phyloP scores from a whole-genome alignment of 2,888 invertebrate species.

The Dyspetes luteomarginatus region DNA sequence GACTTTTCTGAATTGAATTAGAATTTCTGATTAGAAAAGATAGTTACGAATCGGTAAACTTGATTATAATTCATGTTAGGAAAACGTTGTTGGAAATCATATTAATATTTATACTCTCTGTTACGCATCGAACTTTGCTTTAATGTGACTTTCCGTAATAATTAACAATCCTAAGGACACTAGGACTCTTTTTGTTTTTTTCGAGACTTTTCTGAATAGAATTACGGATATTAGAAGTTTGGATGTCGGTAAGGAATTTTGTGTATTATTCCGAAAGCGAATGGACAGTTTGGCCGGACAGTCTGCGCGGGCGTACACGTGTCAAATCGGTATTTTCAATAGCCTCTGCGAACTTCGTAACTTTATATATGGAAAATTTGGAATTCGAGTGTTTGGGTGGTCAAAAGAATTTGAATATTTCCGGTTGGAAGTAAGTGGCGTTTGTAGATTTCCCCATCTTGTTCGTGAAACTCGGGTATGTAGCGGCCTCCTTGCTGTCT shows the following conservation, averaged over 20 bases:
- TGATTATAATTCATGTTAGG: constrained; percentile 47
- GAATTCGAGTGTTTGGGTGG: constrained; percentile 72
- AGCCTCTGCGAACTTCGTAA: constrained; percentile 64
- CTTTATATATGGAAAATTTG: constrained; percentile 34
- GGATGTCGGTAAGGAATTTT: constrained; percentile 11
- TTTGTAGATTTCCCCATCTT: constrained; percentile 41
- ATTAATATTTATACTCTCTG: neutral
- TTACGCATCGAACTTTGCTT: constrained; percentile 1
- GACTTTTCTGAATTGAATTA: too few relatives aligned
- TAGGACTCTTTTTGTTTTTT: too few relatives aligned
- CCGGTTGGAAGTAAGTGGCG: constrained; percentile 47
- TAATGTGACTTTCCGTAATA: too few relatives aligned
- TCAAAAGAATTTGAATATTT: constrained; percentile 80
- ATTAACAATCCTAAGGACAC: too few relatives aligned
- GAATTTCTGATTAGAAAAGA: constrained; percentile 62
- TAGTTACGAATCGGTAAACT: constrained; percentile 48
- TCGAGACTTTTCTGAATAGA: too few relatives aligned
- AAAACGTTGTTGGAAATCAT: constrained; percentile 3
- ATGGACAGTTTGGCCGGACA: constrained; percentile 34
- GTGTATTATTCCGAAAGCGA: neutral
- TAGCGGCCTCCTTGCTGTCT: constrained; percentile 55
- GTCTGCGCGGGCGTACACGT: constrained; percentile 50
- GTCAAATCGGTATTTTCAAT: constrained; percentile 83
- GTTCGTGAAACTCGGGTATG: constrained; percentile 30
- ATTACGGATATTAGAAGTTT: too few relatives aligned